Evolutionary conservation across 2,888 invertebrate genomes (phyloP), one percentile per base, ranked within the genome.

Genomic region (Cheilosia grossa): DNA sequence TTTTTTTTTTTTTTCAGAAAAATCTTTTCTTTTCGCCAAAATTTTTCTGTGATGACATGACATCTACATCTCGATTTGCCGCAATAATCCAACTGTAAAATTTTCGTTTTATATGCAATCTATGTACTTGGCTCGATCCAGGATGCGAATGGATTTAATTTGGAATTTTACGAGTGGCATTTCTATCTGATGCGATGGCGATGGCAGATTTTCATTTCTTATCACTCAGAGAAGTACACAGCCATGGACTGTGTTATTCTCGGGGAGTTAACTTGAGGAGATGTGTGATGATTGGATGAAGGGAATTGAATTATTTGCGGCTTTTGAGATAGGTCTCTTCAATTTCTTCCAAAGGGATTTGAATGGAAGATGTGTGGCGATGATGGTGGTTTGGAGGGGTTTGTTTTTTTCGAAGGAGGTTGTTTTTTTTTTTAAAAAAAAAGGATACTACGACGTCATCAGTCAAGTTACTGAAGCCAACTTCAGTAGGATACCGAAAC

Each of bases 41-140:
- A 7, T 53, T 56, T 74, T 56, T 63, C 40, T 61, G 69, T 13
- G 24, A 27, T 69, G 56, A 63, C 63, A 63, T 75, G 49, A 49
- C 21, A 21, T 9, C 21, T 24, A 61, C 63, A 75, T 75, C 49
- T 74, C 63, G 75, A 56, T 51, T 74, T 73, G 67, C 67, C 74
- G 64, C 56, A 81, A 81, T 70, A 75, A 75, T 56, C 69, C 69
- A 58, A 69, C 42, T 58, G 58, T 74, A 47, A 81, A 81, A 81
- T 81, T 81, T 81, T 81, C 81, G 81, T 75, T 81, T 75, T 81
- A 81, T 81, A 81, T 81, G 69, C 81, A 63, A 75, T 75, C 63
- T 75, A 24, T 44, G 47, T 58, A 40, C 17, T 17, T 64, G 53
- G 53, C 44, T 30, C 27, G 19, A 51, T 59, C 66, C 44, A 13